phyloP scores from a whole-genome alignment of 2,888 invertebrate species.

The Himalopsyche japonica region DNA sequence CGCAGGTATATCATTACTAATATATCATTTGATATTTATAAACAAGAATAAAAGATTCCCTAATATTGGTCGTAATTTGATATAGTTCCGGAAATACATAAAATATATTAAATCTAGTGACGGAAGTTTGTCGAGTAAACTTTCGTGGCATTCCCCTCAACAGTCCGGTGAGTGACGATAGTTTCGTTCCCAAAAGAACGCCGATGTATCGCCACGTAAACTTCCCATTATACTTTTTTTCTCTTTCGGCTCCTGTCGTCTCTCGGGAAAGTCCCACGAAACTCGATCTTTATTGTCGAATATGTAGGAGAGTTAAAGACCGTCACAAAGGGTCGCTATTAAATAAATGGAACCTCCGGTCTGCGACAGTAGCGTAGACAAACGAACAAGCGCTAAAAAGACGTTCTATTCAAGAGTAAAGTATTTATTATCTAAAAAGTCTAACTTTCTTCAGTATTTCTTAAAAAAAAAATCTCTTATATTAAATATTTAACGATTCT shows the following conservation, averaged over 20 bases:
- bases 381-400: background rate
- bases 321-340: background rate
- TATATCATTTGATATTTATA: too few species aligned
- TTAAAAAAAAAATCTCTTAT: too few species aligned
- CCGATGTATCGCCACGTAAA: background rate
- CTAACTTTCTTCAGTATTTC: background rate
- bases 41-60: too few species aligned
- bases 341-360: background rate
- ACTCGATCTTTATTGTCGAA: background rate
- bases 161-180: background rate
- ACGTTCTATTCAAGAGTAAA: background rate
- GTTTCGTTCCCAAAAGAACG: background rate
- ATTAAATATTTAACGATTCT: too few species aligned
- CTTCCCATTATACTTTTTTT: background rate
- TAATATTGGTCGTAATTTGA: too few species aligned
- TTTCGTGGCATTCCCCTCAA: too few species aligned
- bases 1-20: too few species aligned
- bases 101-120: too few species aligned
- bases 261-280: background rate
- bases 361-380: background rate
- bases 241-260: background rate
- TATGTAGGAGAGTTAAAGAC: background rate
- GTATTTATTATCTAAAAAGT: background rate
- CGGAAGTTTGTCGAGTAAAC: too few species aligned
- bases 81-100: too few species aligned